phyloP scores from a whole-genome alignment of 2,797 vertebrate genomes.

The Acanthurus tractus region DNA sequence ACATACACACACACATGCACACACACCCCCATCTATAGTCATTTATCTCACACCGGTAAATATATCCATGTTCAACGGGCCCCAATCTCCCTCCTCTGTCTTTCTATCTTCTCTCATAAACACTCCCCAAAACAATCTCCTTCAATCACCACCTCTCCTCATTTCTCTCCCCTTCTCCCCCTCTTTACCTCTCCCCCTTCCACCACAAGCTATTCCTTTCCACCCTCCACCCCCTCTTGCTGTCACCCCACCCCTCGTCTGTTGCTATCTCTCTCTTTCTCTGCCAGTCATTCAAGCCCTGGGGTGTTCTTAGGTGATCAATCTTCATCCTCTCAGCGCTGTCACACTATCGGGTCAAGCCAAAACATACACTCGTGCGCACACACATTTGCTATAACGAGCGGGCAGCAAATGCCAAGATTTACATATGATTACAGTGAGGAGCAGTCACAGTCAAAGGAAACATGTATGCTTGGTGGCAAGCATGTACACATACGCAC shows the following conservation, averaged over 20 bases:
- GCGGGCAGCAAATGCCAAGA: constrained; percentile 79
- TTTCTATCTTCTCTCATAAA: constrained; percentile 74
- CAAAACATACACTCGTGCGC: constrained; percentile 38
- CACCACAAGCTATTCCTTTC: constrained; percentile 73
- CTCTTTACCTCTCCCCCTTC: constrained; percentile 76
- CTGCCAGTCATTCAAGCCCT: constrained; percentile 78
- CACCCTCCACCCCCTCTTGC: constrained; percentile 43
- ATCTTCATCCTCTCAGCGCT: constrained; percentile 81
- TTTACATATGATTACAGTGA: constrained; percentile 78
- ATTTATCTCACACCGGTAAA: constrained; percentile 82
- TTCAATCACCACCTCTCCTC: constrained; percentile 76
- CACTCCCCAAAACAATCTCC: constrained; percentile 81
- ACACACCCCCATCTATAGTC: constrained; percentile 73
- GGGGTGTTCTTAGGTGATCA: constrained; percentile 84
- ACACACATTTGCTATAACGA: constrained; percentile 42
- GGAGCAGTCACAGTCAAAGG: constrained; percentile 38
- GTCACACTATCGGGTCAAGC: constrained; percentile 71
- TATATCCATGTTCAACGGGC: constrained; percentile 73
- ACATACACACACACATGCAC: neutral
- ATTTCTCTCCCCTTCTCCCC: constrained; percentile 61
- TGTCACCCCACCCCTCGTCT: constrained; percentile 44
- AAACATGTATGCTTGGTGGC: constrained; percentile 52
- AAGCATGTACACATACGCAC: constrained; percentile 41
- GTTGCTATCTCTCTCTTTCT: constrained; percentile 65
- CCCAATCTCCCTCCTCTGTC: constrained; percentile 72